Conservation (phyloP, 1,140 invertebrate genomes). For the Luehdorfia chinensis region DNA sequence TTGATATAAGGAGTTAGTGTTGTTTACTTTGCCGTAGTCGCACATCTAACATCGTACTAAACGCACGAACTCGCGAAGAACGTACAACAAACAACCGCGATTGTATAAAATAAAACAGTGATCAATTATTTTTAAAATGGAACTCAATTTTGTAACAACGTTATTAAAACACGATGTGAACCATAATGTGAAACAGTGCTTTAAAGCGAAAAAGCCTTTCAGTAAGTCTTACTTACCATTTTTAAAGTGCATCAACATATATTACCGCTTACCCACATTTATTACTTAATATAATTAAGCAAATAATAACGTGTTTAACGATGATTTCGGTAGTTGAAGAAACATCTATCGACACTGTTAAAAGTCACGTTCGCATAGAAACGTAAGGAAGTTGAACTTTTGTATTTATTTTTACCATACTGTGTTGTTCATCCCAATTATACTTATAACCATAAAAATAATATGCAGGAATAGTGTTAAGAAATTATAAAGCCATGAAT, state of each 20-base stretch:
- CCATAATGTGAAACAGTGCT: constrained; percentile 72
- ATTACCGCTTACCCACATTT: constrained; percentile 2
- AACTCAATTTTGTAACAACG: constrained; percentile 64
- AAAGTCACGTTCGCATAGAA: no score
- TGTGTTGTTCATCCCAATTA: no score
- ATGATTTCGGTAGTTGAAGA: no score
- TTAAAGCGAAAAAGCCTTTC: constrained; percentile 68
- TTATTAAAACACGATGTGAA: constrained; percentile 73
- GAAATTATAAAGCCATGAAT: no score
- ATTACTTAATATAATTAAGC: no score
- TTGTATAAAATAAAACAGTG: constrained; percentile 14
- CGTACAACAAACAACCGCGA: constrained; percentile 2
- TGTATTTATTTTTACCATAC: no score
- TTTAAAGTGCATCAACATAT: constrained; percentile 49
- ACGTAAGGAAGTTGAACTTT: no score
- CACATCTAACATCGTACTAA: constrained; percentile 24
- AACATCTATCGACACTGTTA: no score
- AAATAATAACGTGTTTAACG: no score
- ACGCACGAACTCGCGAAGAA: constrained; percentile 21
- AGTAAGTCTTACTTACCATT: constrained; percentile 48
- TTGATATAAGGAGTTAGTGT: constrained; percentile 49
- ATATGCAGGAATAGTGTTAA: no score
- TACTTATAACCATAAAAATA: no score
- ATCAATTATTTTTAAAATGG: constrained; percentile 45
- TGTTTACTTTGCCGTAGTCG: constrained; percentile 57